phyloP scores from a whole-genome alignment of 2,888 invertebrate genomes.

The Euproctis similis region DNA sequence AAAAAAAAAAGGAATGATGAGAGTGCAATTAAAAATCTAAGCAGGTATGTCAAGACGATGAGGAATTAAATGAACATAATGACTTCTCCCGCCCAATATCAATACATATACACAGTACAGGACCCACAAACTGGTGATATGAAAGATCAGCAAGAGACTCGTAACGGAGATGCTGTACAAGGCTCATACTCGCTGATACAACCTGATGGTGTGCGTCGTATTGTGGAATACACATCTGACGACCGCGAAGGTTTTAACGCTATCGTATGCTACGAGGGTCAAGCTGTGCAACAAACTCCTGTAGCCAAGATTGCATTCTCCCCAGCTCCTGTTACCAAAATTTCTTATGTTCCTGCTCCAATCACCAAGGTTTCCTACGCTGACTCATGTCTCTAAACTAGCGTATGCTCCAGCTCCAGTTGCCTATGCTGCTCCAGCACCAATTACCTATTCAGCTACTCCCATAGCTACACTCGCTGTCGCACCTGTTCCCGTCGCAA shows the following conservation, averaged over 20 bases:
- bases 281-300: constrained; percentile 30
- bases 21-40: no score
- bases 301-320: constrained; percentile 27
- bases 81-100: constrained; percentile 46
- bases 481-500: constrained; percentile 16
- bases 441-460: constrained; percentile 17
- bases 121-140: constrained; percentile 61
- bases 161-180: constrained; percentile 57
- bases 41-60: no score
- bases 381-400: constrained; percentile 11
- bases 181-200: constrained; percentile 67
- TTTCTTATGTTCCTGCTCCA: constrained; percentile 28
- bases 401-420: constrained; percentile 27
- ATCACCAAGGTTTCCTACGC: constrained; percentile 25
- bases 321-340: constrained; percentile 22
- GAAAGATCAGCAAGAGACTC: constrained; percentile 63
- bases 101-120: constrained; percentile 62
- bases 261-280: constrained; percentile 59
- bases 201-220: constrained; percentile 60
- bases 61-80: no score
- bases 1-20: no score
- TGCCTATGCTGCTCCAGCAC: constrained; percentile 19
- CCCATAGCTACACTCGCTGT: constrained; percentile 26
- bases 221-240: constrained; percentile 65
- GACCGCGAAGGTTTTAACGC: constrained; percentile 64